These are phyloP conservation scores for Bubo scandiacus DNA, from an alignment of 2,113 vertebrate genomes.

Conservation along the genomic window DNA sequence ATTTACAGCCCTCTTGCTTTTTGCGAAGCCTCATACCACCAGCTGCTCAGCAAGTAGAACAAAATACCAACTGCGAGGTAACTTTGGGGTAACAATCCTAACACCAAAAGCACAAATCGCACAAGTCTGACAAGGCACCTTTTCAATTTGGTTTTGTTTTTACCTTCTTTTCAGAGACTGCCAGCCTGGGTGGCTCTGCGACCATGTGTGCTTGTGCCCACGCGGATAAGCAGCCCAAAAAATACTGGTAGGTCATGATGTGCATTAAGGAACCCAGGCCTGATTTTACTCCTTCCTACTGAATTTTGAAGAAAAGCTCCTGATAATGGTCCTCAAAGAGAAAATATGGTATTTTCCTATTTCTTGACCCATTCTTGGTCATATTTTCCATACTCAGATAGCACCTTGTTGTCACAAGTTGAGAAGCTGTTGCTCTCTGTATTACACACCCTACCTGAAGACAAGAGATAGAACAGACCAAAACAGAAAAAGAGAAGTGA, in stretches of 20 bases:
- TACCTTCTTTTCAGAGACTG: neutral
- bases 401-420: neutral
- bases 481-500: neutral
- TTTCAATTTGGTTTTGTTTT: neutral
- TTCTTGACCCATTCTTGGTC: neutral
- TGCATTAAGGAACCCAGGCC: neutral
- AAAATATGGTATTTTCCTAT: neutral
- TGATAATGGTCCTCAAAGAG: neutral
- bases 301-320: neutral
- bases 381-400: neutral
- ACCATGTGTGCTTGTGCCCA: accelerated
- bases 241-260: neutral
- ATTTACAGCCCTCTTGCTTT: neutral
- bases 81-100: neutral
- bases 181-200: neutral
- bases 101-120: neutral
- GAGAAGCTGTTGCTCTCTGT: neutral
- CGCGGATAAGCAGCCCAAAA: neutral
- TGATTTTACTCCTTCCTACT: neutral
- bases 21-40: accelerated
- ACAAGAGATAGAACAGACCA: neutral
- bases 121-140: neutral
- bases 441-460: neutral
- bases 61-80: neutral
- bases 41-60: neutral